Base-by-base conservation (phyloP, 2,797 vertebrate species). In the Caiman crocodilus region DNA sequence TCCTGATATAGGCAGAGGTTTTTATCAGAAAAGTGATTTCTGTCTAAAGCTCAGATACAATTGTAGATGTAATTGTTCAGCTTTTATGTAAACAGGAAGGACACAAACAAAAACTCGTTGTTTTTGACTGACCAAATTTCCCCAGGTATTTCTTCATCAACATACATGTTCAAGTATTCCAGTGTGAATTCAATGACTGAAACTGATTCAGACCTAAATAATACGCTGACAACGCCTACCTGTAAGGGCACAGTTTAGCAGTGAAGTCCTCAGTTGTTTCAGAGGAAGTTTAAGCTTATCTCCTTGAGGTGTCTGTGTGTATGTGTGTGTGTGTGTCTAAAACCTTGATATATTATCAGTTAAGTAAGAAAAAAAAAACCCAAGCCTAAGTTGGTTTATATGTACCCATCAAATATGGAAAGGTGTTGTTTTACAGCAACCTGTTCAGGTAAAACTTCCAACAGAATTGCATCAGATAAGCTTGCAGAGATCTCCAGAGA, bases 21-120 rank as follows among this genome's bases (percentile, higher is more conserved):
- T 94, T 87, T 91, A 92, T 93, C 80, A 76, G 76, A 86, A 79
- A 79, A 76, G 81, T 80, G 32, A n/a, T 77, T 76, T 95, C 94
- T 97, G 96, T 96, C 96, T 94, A 95, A 96, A 94, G 93, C 91
- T 84, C 64, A 95, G 93, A 98, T 97, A 97, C 94, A 97, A 98
- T 96, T 96, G 94, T 90, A 97, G 96, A 95, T 97, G 95, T 95
- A 97, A 98, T 88, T 97, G 96, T 91, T 88, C 89, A 50, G 90
- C n/a, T 5, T 90, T 88, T 82, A 88, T 1, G 95, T 96, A 95
- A 95, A 97, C 83, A 42, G 63, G 30, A 69, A 96, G 84, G 91
- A 82, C 14, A 75, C 94, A 94, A 96, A 96, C 96, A 96, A 78
- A 90, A 94, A 94, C 90, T 61, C 94, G 90, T 89, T 69, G 94